Base-by-base conservation (phyloP, 2,797 vertebrate species). In the Cyprinodon diabolis region DNA sequence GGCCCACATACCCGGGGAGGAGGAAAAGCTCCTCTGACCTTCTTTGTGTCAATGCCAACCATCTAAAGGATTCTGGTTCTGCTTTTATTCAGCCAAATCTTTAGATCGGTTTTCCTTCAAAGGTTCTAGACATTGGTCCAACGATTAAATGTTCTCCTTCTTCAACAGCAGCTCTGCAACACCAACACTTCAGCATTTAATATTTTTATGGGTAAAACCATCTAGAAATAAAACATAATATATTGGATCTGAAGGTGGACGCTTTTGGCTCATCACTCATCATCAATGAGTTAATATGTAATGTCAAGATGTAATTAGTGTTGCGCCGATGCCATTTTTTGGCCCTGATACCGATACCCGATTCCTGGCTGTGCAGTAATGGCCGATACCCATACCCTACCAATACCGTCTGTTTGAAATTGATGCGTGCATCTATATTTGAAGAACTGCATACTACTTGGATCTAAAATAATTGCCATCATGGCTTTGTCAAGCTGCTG, bases 1-100 rank as follows among this genome's bases (percentile, higher is more conserved):
- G 19, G 40, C 69, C 75, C 25, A 54, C 30, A 63, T 65, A 84
- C 73, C 43, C 60, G 56, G 57, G 66, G 55, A 60, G 66, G 51
- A 78, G 66, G 75, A 48, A 72, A 76, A 49, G 47, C 58, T 49
- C 23, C 65, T 69, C 56, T 87, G 85, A 89, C 87, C 87, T 89
- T 90, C 40, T 90, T 75, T 68, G 30, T 71, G 54, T 79, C 80
- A 83, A 85, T 68, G 66, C 56, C 35, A 78, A 76, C 57, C 79
- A 75, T 66, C 49, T 71, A 40, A 70, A 60, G 55, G 66, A 77
- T 69, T 78, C 45, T 30, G 77, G 62, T 15, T 23, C 14, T 37
- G 14, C 19, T 65, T 47, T 65, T 23, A 65, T n/a, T 65, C 23
- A 14, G 40, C 40, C 5, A 43, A 5, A 43, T 8, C 40, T 43